These are phyloP conservation scores for Diabrotica balteata DNA, from an alignment of 2,888 invertebrate species.

Conservation along the genomic window DNA sequence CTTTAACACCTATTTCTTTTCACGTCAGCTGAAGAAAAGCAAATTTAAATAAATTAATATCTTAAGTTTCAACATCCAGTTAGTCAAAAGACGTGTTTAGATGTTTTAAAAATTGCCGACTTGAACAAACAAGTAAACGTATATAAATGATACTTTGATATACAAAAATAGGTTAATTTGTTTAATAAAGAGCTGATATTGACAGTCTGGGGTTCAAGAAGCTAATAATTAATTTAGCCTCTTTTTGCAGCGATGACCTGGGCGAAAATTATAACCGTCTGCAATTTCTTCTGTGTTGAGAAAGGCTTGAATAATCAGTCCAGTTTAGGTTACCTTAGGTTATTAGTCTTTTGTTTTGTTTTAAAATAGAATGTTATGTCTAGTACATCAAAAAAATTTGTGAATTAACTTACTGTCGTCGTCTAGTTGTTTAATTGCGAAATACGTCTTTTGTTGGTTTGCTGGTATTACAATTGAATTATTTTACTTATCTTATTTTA, in stretches of 20 bases:
- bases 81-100: background rate
- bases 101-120: background rate
- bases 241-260: too few relatives aligned
- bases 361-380: background rate
- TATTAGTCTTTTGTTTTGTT: conserved; percentile 11
- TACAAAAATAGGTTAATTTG: conserved; percentile 6
- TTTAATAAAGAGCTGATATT: conserved; percentile 17
- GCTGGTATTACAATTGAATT: too few relatives aligned
- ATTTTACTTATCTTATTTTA: too few relatives aligned
- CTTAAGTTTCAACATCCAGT: too few relatives aligned
- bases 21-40: too few relatives aligned
- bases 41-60: too few relatives aligned
- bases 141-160: background rate
- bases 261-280: background rate
- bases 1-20: too few relatives aligned
- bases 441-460: too few relatives aligned
- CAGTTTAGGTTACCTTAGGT: conserved; percentile 23
- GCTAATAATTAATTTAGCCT: conserved; percentile 8
- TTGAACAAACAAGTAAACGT: background rate
- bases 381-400: background rate
- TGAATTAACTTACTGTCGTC: too few relatives aligned
- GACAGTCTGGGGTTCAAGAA: conserved; percentile 11
- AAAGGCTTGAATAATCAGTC: conserved; percentile 18
- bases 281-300: conserved; percentile 20
- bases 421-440: too few relatives aligned